Percentiles rank a stretch among this genome's conserved stretches.
phyloP scores from a whole-genome alignment of 2,888 invertebrate species.

The Ennomos erosarius region DNA sequence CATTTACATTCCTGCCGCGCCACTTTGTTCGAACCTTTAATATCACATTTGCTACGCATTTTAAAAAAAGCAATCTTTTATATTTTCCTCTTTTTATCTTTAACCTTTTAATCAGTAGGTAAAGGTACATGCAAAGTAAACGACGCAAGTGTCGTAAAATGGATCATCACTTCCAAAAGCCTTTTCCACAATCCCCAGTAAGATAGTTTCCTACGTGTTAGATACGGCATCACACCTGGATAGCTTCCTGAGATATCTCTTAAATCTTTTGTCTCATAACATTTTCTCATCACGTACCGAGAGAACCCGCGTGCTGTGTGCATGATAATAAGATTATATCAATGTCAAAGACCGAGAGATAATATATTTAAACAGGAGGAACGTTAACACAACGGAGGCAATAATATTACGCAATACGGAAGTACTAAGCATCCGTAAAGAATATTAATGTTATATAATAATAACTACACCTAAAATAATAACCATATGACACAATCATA shows the following conservation, averaged over 20 bases:
- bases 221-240: constrained; percentile 33
- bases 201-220: constrained; percentile 19
- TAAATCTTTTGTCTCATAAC: constrained; percentile 45
- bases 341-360: constrained; percentile 49
- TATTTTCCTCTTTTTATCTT: no score
- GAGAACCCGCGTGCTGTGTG: constrained; percentile 40
- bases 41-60: no score
- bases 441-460: neutral
- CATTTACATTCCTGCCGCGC: no score
- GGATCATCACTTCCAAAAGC: constrained; percentile 7
- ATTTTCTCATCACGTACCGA: constrained; percentile 48
- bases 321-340: constrained; percentile 52
- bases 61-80: no score
- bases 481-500: no score
- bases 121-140: no score
- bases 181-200: constrained; percentile 14
- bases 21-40: no score
- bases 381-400: constrained; percentile 22
- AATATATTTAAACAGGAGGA: constrained; percentile 48
- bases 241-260: constrained; percentile 34
- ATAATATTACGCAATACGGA: constrained; percentile 36
- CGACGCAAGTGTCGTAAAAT: constrained; percentile 2
- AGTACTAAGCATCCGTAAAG: constrained; percentile 26
- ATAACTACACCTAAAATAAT: no score
- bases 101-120: no score